Conservation (phyloP, 2,113 vertebrate species). For the Cephalopholis sonnerati region DNA sequence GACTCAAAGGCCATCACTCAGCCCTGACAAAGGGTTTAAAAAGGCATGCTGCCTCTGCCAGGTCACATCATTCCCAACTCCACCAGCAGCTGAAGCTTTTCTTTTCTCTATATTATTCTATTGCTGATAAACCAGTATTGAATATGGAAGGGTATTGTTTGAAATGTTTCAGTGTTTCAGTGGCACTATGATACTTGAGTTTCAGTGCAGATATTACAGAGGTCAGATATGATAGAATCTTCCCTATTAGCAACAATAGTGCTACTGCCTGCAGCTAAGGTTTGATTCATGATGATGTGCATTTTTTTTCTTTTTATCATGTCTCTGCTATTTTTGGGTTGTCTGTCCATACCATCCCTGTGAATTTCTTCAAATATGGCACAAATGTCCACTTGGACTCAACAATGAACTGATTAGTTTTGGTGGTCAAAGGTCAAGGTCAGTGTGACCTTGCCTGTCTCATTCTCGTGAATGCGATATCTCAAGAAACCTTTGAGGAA, state of each 20-base stretch:
- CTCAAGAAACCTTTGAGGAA: no score
- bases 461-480: no score
- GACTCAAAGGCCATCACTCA: conserved; percentile 20
- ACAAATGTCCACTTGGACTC: no score
- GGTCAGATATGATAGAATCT: neutral
- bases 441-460: no score
- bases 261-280: no score
- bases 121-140: neutral
- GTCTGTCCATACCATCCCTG: no score
- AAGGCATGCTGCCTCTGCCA: neutral
- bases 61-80: neutral
- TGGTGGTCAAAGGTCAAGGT: no score
- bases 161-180: neutral
- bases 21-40: conserved; percentile 32
- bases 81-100: conserved; percentile 17
- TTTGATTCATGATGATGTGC: neutral
- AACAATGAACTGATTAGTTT: no score
- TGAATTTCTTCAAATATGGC: no score
- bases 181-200: neutral
- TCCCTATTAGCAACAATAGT: neutral
- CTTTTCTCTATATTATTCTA: neutral
- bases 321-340: no score
- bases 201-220: neutral
- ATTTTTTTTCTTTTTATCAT: neutral
- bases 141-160: neutral